Percentiles rank a stretch among this genome's conserved stretches.
Evolutionary conservation across 53 echinoderm and acorn worm genomes (phyloP).

Genomic region (Apostichopus leukothele): DNA sequence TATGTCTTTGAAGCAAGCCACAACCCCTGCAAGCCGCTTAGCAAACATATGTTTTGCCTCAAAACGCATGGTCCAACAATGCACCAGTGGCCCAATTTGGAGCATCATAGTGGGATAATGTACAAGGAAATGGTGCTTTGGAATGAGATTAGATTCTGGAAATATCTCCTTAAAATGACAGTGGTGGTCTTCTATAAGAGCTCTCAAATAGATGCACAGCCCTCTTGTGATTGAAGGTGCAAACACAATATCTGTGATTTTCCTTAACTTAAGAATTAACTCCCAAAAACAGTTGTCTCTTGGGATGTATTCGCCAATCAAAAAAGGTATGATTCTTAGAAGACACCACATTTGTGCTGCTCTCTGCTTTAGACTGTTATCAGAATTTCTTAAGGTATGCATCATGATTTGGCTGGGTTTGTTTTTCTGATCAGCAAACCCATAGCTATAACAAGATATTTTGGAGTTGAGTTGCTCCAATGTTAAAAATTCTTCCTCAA

Average conservation of each 20-base stretch:
- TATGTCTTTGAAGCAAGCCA: too few relatives aligned
- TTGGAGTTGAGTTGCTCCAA: slow-evolving; percentile 44
- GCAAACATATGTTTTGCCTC: too few relatives aligned
- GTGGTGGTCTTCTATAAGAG: slow-evolving; percentile 56
- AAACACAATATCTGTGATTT: slow-evolving; percentile 58
- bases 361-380: slow-evolving; percentile 69
- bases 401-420: slow-evolving; percentile 43
- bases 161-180: slow-evolving; percentile 42
- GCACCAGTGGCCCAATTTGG: slow-evolving; percentile 26
- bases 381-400: slow-evolving; percentile 47
- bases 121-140: slow-evolving; percentile 57
- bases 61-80: slow-evolving; percentile 47
- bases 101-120: slow-evolving; percentile 49
- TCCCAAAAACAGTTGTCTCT: slow-evolving; percentile 35
- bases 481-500: slow-evolving; percentile 46
- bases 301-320: slow-evolving; percentile 59
- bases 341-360: too few relatives aligned
- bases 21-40: too few relatives aligned
- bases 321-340: slow-evolving; percentile 54
- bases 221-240: slow-evolving; percentile 36
- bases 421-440: slow-evolving; percentile 63
- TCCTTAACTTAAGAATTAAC: slow-evolving; percentile 47
- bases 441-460: slow-evolving; percentile 54
- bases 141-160: slow-evolving; percentile 8
- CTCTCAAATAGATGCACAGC: slow-evolving; percentile 42